Base-by-base conservation (phyloP, 2,113 vertebrate genomes). In the Acinonyx jubatus region DNA sequence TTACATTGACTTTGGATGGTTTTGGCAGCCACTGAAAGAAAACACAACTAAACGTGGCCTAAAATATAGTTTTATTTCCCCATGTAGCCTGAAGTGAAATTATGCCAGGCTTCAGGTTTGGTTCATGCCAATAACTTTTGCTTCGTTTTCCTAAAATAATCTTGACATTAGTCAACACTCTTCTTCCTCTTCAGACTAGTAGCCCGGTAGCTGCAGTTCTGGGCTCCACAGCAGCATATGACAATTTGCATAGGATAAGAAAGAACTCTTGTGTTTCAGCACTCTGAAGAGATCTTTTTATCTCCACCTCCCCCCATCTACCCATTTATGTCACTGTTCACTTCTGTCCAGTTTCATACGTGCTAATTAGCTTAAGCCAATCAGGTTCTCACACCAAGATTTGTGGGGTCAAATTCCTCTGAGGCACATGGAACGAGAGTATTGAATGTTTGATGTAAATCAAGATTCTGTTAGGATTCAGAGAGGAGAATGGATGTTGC, bases 71-170 rank as follows among this genome's bases (percentile, higher is more conserved):
- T 71, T 74, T 96, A 84, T 85, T 86, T 92, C 15, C 3, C 65
- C 29, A 52, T 69, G 79, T 79, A 82, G 65, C 27, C 45, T n/a
- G 38, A n/a, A 82, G 45, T 74, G 33, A 94, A 89, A 68, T 41
- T 90, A 7, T 89, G 11, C 73, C 52, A 95, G n/a, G 16, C 8
- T 87, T 95, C 41, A 92, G n/a, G 19, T 94, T 85, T 84, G 29
- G 12, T 23, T 80, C 74, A 93, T 84, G 31, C 29, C 65, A 69
- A 81, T 89, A 89, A 73, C 12, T 76, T 89, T n/a, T 90, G 16
- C 29, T 92, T 96, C 6, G 48, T 89, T 94, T 95, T 65, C 55
- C 76, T 69, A 84, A 94, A 94, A 96, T 83, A 69, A 76, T 87
- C 8, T 96, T 68, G 68, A 63, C 36, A 91, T 79, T 91, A 84